A percentile compares a stretch with the other conserved stretches of the same genome.
These are phyloP conservation scores for Drosophila nannoptera DNA, from an alignment of 1,140 invertebrate species.

Conservation along the genomic window DNA sequence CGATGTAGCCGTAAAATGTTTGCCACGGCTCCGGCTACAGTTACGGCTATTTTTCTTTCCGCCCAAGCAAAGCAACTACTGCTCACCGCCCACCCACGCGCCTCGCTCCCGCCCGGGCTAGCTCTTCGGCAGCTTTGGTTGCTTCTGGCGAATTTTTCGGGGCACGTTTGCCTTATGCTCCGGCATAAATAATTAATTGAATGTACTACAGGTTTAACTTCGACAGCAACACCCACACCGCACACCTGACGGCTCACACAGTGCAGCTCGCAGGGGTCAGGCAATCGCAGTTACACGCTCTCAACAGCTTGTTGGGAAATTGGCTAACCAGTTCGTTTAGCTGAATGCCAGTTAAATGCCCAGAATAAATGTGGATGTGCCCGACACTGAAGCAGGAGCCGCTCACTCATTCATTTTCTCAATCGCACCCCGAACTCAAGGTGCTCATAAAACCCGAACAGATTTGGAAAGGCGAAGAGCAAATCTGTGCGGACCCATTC, in stretches of 20 bases:
- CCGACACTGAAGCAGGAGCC: conserved; percentile 2
- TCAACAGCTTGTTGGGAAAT: conserved; percentile 47
- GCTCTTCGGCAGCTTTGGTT: conserved; percentile 10
- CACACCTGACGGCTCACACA: background rate
- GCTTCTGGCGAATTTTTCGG: conserved; percentile 35
- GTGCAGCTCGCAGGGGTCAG: background rate
- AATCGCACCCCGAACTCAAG: conserved; percentile 11
- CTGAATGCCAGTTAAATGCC: conserved; percentile 20
- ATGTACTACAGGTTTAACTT: conserved; percentile 61
- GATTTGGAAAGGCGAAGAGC: background rate
- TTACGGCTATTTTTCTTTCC: conserved; percentile 7
- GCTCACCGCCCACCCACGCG: too few species aligned
- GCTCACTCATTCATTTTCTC: conserved; percentile 11
- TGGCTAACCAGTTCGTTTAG: conserved; percentile 62
- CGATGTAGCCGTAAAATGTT: conserved; percentile 73
- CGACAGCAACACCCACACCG: background rate
- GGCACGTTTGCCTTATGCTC: conserved; percentile 68
- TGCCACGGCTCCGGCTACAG: conserved; percentile 46
- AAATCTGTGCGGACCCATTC: too few species aligned
- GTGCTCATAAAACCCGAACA: background rate
- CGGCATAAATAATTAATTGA: conserved; percentile 76
- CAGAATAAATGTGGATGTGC: conserved; percentile 25
- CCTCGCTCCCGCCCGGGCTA: background rate
- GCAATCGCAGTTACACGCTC: conserved; percentile 57
- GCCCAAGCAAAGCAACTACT: background rate